Evolutionary conservation across 1,140 invertebrate genomes (phyloP), one percentile per base, ranked within the genome.

Genomic region (Drosophila lacteicornis): DNA sequence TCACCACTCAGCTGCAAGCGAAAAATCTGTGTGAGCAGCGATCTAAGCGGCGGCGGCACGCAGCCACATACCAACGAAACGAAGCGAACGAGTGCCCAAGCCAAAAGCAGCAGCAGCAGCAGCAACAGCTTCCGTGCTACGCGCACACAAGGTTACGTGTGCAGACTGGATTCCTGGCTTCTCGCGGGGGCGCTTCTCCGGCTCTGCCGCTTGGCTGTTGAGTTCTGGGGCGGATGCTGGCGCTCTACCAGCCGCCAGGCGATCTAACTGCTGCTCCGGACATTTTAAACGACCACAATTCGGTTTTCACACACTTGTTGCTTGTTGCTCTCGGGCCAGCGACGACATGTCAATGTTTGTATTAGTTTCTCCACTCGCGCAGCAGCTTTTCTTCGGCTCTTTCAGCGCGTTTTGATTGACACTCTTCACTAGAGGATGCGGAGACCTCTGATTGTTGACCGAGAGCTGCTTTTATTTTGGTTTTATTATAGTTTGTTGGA

Each of bases 121-220:
- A 80, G 63, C 62, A 67, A 60, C 65, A 79, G 85, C 90, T 91
- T 91, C 91, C 83, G 91, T 91, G 87, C 79, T 92, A 92, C 91
- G 91, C 91, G 82, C 83, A 84, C 74, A 91, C 91, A 92, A 91
- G 91, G 91, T 92, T 92, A 92, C 91, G 91, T 92, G 80, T 92
- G 86, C 87, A 91, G 56, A 74, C 51, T 58, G 62, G 50, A 25
- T 50, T 27, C 19, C 36, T 69, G 57, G 53, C 42, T 51, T 57
- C 38, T 66, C 4, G 27, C 12, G 27, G 49, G 12, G 49, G n/a
- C 40, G 33, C 33, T 38, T 27, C 17, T 42, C 8, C 30, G 25
- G 15, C 30, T 50, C n/a, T 12, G 33, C 13, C 19, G 19, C 47
- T 71, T 47, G 22, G 15, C 19, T 22, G 9, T 17, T 15, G n/a